Base-by-base conservation (phyloP, 1,140 invertebrate species). In the Trichomalopsis sarcophagae region DNA sequence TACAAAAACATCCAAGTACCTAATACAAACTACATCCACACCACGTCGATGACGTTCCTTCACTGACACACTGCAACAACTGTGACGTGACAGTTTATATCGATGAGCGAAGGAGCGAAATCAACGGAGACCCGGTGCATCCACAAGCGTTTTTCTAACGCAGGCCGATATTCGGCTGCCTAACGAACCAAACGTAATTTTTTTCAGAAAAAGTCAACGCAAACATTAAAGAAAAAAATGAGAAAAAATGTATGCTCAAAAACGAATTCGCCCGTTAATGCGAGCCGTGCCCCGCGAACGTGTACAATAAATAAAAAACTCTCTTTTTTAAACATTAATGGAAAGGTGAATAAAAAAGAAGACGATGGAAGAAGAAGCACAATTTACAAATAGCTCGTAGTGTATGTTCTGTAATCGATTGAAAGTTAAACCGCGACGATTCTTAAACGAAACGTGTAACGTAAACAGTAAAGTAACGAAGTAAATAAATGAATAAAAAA, bases 321-420 rank as follows among this genome's bases (percentile, higher is more conserved):
- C 81, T 84, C 81, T 90, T 91, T 89, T 89, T 90, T 88, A 88
- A 90, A 89, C 84, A 76, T 87, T 88, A 88, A 88, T 86, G 78
- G 87, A 88, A 89, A 82, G 84, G 86, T 81, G 82, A 91, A 89
- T 75, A 89, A 89, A 83, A 87, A 87, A 91, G 27, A 76, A 85
- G 79, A 81, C 27, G 33, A 81, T 47, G 84, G 78, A 81, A 89
- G 87, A 89, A 89, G 87, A 89, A 90, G 90, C 92, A 91, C 92
- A 89, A 89, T 84, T 87, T 91, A 92, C 91, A 73, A 93, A 93
- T 93, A 93, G 92, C 91, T 93, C 91, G 91, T 93, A 93, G 92
- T 93, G 91, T 93, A 93, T 93, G 92, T 93, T 93, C 92, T 93
- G 92, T 93, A 93, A 93, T 93, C 92, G 89, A 92, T 86, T 89